Conservation (phyloP, 2,113 vertebrate genomes). For the Sarotherodon lohbergeri region DNA sequence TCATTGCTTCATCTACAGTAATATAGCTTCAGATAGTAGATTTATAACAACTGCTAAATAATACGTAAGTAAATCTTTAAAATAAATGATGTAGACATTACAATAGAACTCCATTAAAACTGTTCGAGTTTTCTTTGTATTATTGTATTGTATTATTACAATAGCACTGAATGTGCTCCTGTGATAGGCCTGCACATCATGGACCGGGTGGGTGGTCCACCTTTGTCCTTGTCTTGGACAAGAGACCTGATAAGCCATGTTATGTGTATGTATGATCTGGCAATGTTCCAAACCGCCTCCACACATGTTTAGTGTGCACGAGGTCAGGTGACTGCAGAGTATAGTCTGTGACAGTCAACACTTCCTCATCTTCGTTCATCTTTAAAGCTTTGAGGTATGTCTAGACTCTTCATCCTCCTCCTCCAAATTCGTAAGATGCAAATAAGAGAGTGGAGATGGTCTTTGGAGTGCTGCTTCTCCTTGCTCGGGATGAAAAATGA, state of each 20-base stretch:
- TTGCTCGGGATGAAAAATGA: too few relatives aligned
- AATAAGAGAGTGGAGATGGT: too few relatives aligned
- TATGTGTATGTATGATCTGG: neutral
- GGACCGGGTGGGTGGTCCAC: neutral
- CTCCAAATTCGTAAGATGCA: too few relatives aligned
- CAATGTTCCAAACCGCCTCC: rapidly evolving
- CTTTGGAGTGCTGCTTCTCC: too few relatives aligned
- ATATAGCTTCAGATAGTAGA: neutral
- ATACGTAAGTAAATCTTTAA: neutral
- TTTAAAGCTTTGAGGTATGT: too few relatives aligned
- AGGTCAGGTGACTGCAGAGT: neutral
- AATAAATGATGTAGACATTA: too few relatives aligned
- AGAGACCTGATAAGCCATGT: neutral
- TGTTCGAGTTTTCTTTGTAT: too few relatives aligned
- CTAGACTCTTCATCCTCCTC: too few relatives aligned
- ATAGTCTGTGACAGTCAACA: neutral
- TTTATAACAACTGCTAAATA: neutral
- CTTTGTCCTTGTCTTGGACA: neutral
- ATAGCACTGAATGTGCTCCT: neutral
- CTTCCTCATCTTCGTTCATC: too few relatives aligned
- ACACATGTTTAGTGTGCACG: neutral
- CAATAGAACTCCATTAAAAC: too few relatives aligned
- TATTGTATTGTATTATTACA: too few relatives aligned
- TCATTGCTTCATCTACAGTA: neutral
- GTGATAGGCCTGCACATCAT: neutral